Evolutionary conservation across 1,140 invertebrate genomes (phyloP).

Genomic region (Diabrotica virgifera): DNA sequence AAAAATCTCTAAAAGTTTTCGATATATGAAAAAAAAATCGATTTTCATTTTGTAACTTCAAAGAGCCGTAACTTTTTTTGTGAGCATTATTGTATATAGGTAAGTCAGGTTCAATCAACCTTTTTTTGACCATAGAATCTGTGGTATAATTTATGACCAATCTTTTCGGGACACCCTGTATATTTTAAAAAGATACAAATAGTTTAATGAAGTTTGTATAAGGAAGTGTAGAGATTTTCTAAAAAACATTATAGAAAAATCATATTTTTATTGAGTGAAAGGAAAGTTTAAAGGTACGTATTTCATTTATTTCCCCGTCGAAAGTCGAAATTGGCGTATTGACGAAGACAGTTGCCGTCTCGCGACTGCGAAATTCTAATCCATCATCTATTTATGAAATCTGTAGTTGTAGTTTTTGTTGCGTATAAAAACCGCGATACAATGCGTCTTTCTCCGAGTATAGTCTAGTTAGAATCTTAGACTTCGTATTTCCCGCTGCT

Average conservation of each 20-base stretch:
- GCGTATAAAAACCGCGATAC: constrained; percentile 38
- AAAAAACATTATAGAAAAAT: too few species aligned
- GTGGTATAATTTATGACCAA: too few species aligned
- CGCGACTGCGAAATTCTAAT: constrained; percentile 20
- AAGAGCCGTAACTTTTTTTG: too few species aligned
- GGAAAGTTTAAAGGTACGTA: not conserved
- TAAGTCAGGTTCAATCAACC: too few species aligned
- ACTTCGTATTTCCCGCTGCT: constrained; percentile 47
- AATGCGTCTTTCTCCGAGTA: constrained; percentile 38
- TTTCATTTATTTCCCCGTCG: not conserved
- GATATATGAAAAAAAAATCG: too few species aligned
- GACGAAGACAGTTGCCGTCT: not conserved
- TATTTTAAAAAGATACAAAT: too few species aligned
- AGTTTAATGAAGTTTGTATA: too few species aligned
- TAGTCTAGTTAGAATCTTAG: constrained; percentile 43
- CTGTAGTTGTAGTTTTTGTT: constrained; percentile 40
- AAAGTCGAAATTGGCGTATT: constrained; percentile 2
- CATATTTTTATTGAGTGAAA: not conserved
- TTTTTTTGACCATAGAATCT: too few species aligned
- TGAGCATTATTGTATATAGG: too few species aligned
- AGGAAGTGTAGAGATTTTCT: not conserved
- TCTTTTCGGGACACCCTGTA: too few species aligned
- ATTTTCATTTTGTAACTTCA: too few species aligned
- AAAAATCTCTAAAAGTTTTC: too few species aligned
- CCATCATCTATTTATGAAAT: constrained; percentile 44